Evolutionary conservation across 2,797 vertebrate genomes (phyloP).

Genomic region (Danio choprae): DNA sequence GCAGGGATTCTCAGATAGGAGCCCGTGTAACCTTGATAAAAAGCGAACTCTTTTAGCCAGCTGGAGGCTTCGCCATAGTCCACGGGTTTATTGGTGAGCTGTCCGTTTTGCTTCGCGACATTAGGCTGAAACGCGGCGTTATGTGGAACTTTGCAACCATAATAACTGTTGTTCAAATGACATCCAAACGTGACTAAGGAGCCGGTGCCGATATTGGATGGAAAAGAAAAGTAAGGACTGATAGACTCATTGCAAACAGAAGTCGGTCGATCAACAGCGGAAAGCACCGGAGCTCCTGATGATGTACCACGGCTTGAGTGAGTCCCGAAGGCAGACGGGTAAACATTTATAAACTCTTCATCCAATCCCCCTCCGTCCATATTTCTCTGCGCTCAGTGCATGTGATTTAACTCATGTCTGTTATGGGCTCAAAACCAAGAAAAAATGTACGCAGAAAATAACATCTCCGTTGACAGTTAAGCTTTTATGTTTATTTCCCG

Average conservation of each 20-base stretch:
- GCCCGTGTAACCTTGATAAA: constrained; percentile 82
- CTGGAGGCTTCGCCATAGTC: constrained; percentile 79
- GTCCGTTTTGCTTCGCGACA: constrained; percentile 80
- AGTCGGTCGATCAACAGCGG: constrained; percentile 67
- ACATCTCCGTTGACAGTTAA: constrained; percentile 56
- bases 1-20: constrained; percentile 82
- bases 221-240: constrained; percentile 56
- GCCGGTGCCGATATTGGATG: constrained; percentile 56
- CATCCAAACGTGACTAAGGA: constrained; percentile 82
- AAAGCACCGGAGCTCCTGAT: constrained; percentile 64
- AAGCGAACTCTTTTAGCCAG: constrained; percentile 81
- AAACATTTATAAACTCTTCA: constrained; percentile 70
- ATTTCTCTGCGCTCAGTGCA: neutral
- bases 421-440: constrained; percentile 31
- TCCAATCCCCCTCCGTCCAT: constrained; percentile 78
- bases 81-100: constrained; percentile 83
- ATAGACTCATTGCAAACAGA: constrained; percentile 53
- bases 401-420: constrained; percentile 40
- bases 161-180: constrained; percentile 85
- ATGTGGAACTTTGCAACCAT: constrained; percentile 84
- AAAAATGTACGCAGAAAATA: constrained; percentile 46
- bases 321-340: constrained; percentile 67
- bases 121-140: constrained; percentile 81
- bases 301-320: constrained; percentile 65
- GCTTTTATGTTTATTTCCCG: constrained; percentile 62